Conservation (phyloP, 2,888 invertebrate genomes). For the Heliconius ismenius region DNA sequence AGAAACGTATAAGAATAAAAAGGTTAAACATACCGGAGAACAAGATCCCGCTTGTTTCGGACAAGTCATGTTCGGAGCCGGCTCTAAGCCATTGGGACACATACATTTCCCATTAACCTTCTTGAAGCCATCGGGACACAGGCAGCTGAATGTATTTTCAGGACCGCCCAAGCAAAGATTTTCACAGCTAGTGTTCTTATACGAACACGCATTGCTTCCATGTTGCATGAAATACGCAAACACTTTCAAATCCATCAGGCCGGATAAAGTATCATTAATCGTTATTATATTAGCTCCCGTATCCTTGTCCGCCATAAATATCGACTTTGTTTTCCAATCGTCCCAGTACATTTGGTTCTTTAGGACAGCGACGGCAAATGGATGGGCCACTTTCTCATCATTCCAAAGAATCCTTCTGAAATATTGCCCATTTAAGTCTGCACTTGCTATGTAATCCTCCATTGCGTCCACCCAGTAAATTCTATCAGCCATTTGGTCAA, state of each 20-base stretch:
- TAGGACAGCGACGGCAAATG: conserved; percentile 92
- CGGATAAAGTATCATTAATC: conserved; percentile 84
- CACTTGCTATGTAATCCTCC: conserved; percentile 90
- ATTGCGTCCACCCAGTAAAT: conserved; percentile 95
- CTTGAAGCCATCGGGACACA: conserved; percentile 90
- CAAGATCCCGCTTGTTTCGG: conserved; percentile 82
- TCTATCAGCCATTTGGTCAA: conserved; percentile 90
- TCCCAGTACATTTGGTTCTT: conserved; percentile 95
- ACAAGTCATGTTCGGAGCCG: conserved; percentile 86
- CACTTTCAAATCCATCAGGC: conserved; percentile 91
- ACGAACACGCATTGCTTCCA: conserved; percentile 87
- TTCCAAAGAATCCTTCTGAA: conserved; percentile 85
- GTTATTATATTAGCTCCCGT: conserved; percentile 83
- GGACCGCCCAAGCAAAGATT: conserved; percentile 91
- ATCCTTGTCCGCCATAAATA: conserved; percentile 91
- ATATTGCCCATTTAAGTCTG: conserved; percentile 86
- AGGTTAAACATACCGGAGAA: conserved; percentile 71
- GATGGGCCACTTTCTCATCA: conserved; percentile 87
- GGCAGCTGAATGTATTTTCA: conserved; percentile 84
- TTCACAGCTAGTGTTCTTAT: conserved; percentile 83
- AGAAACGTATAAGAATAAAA: neutral
- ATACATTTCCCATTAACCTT: conserved; percentile 83
- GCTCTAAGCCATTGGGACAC: conserved; percentile 86
- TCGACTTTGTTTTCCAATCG: conserved; percentile 91
- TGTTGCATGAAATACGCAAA: conserved; percentile 88